Evolutionary conservation across 2,113 vertebrate species (phyloP).

Genomic region (Petromus typicus): DNA sequence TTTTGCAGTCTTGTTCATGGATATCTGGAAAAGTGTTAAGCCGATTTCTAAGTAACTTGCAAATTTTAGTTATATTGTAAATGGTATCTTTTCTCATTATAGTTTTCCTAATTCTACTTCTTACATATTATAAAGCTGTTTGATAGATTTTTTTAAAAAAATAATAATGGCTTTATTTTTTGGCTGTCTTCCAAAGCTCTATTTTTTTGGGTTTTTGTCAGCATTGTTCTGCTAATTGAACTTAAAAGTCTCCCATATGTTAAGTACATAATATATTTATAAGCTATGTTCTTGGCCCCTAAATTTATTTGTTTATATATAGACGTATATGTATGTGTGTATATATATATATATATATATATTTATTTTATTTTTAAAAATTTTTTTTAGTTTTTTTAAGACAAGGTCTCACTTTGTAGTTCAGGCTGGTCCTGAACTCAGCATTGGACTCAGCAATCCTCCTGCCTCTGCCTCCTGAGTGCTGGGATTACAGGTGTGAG

Average conservation of each 20-base stretch:
- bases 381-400: too few relatives aligned
- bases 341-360: too few relatives aligned
- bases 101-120: not conserved
- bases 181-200: not conserved
- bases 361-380: too few relatives aligned
- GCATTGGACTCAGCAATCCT: too few relatives aligned
- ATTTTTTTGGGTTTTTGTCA: not conserved
- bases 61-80: not conserved
- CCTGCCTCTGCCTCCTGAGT: too few relatives aligned
- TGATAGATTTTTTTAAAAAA: not conserved
- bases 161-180: not conserved
- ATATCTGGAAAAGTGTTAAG: not conserved
- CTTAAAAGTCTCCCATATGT: not conserved
- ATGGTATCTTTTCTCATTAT: not conserved
- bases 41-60: slow-evolving; percentile 2
- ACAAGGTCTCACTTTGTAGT: too few relatives aligned
- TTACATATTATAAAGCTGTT: slow-evolving; percentile 7
- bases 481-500: too few relatives aligned
- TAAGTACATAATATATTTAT: not conserved
- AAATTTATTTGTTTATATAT: too few relatives aligned
- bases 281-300: not conserved
- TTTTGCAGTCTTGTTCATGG: too few relatives aligned
- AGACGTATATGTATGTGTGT: too few relatives aligned
- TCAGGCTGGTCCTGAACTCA: too few relatives aligned
- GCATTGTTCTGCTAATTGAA: not conserved